Evolutionary conservation across 2,888 invertebrate species (phyloP).

Genomic region (Phyllotreta cruciferae): DNA sequence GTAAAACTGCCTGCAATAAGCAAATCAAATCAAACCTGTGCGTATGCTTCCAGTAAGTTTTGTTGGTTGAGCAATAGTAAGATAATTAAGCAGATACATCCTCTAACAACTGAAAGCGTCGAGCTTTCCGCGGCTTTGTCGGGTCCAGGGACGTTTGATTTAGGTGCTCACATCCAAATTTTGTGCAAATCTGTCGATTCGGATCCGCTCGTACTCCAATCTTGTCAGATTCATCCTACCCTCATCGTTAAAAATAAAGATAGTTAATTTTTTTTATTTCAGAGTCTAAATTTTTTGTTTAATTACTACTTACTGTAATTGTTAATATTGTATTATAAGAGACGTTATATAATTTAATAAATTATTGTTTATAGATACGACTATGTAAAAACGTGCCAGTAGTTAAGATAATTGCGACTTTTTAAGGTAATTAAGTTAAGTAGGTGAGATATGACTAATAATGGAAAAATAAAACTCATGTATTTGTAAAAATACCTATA

Average conservation of each 20-base stretch:
- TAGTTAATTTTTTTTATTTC: slow-evolving; percentile 38
- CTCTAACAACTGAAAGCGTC: slow-evolving; percentile 53
- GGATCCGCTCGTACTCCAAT: slow-evolving; percentile 51
- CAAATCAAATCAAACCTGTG: slow-evolving; percentile 37
- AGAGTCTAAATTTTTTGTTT: slow-evolving; percentile 2
- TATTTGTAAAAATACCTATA: slow-evolving; percentile 11
- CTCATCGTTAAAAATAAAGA: slow-evolving; percentile 51
- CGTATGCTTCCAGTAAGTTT: slow-evolving; percentile 55
- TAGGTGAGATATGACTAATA: neutral
- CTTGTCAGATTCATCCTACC: slow-evolving; percentile 54
- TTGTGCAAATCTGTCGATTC: slow-evolving; percentile 53
- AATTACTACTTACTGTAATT: slow-evolving; percentile 20
- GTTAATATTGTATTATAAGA: slow-evolving; percentile 26
- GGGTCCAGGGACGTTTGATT: slow-evolving; percentile 71
- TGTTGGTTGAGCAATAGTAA: slow-evolving; percentile 56
- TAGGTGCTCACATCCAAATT: slow-evolving; percentile 69
- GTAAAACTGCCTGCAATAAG: slow-evolving; percentile 30
- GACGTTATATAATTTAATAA: slow-evolving; percentile 25
- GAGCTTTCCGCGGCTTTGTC: slow-evolving; percentile 65
- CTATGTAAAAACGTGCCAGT: neutral
- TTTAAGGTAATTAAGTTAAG: too few species aligned
- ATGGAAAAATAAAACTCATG: neutral
- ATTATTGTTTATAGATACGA: slow-evolving; percentile 21
- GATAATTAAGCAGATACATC: slow-evolving; percentile 50
- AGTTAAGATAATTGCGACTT: neutral